Conservation (phyloP, 2,113 vertebrate genomes). For the Tonatia bakeri region DNA sequence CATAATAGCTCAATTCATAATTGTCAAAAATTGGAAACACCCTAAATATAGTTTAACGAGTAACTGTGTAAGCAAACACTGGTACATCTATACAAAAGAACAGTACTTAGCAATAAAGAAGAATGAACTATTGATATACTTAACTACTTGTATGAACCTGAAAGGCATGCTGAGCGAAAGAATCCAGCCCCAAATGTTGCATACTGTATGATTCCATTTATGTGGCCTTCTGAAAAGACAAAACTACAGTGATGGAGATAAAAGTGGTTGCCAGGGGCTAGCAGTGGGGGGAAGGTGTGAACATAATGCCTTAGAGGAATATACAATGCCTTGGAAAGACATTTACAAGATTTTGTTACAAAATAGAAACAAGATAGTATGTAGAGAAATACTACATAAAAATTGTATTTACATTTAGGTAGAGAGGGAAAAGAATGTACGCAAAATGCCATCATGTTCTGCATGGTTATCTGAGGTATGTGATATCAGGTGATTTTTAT, state of each 20-base stretch:
- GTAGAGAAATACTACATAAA: neutral
- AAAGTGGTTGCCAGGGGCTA: neutral
- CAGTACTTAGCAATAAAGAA: neutral
- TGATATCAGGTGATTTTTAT: neutral
- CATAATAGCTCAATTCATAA: neutral
- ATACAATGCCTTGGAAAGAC: neutral
- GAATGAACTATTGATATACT: neutral
- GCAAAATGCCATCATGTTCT: neutral
- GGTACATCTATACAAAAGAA: neutral
- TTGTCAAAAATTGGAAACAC: neutral
- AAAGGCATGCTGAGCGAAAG: neutral
- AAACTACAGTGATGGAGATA: neutral
- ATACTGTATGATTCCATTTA: neutral
- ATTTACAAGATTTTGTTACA: neutral
- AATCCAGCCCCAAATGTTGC: neutral
- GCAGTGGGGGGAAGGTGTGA: neutral
- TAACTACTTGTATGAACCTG: neutral
- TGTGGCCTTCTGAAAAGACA: neutral
- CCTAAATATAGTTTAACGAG: too few species aligned
- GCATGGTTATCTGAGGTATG: neutral
- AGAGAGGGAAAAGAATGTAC: neutral
- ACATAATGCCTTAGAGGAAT: neutral
- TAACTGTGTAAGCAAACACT: too few species aligned
- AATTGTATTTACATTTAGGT: neutral
- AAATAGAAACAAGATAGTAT: neutral